Evolutionary conservation across 1,140 invertebrate genomes (phyloP), one percentile per base, ranked within the genome.

Genomic region (Cydia strobilella): DNA sequence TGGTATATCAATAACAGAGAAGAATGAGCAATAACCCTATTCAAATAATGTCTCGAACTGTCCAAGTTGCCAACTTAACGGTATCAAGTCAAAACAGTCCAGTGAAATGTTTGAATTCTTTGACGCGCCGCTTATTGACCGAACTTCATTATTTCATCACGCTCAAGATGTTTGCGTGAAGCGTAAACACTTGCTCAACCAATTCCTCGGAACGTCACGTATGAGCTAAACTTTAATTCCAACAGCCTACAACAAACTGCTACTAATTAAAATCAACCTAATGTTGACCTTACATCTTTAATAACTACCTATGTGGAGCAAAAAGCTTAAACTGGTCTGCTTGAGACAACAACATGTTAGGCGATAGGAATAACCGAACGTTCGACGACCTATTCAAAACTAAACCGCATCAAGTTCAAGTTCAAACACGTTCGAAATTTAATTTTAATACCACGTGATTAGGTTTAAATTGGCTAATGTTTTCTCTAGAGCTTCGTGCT

Each of bases 61-160:
- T 4, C 48, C n/a, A 6, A n/a, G n/a, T 59, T 59, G 20, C 54
- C 54, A 59, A 59, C 18, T 59, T 59, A 59, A 59, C 54, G 18
- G 54, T 23, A n/a, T 9, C 20, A 59, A 59, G 18, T 59, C 54
- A 59, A 59, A 59, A 59, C 54, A 59, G 20, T 59, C 20, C 18
- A 59, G 10, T 54, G 51, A 23, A 59, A 23, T 23, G 54, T 59
- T 59, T 12, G 20, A 59, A 59, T 59, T 59, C 54, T 59, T 59
- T 69, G 65, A 69, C 65, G 65, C 27, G 18, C 25, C 27, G 31
- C 65, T 69, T 69, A 66, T 66, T 35, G 31, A 69, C 27, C 18
- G n/a, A 69, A 69, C 65, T 35, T 69, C 65, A 69, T 69, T 69
- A 69, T 39, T 69, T 69, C 31, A 69, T 18, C 54, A 59, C 54